Base-by-base conservation (phyloP, 1,140 invertebrate species). In the Anagrus nilaparvatae region DNA sequence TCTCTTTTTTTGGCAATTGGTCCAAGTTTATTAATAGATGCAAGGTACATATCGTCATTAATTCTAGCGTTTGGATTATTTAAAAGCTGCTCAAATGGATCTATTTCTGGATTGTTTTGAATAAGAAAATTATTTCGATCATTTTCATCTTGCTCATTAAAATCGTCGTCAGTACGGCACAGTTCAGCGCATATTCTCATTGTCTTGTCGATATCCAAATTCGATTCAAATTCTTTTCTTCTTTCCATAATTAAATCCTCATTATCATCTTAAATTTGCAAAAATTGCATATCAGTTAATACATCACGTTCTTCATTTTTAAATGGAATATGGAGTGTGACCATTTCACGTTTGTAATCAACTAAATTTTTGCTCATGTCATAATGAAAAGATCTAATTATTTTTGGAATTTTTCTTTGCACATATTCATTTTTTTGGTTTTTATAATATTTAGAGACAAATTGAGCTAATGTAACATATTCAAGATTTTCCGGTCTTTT, bases 341-440 rank as follows among this genome's bases (percentile, higher is more conserved):
- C 51, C 51, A 57, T 55, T 47, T 61, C 58, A 30, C 55, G 30
- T 47, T 43, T 59, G 44, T 59, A 63, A 33, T 60, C 52, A 14
- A 23, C 24, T 6, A 47, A 45, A 39, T 61, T 44, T 13, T 46
- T 7, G 16, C 18, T 48, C 33, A 59, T 58, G 43, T 62, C 55
- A 41, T 54, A 62, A 49, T 59, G 58, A 12, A 52, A 25, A 34
- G 53, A 64, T 19, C 54, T 30, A 29, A 62, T 62, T 8, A 62
- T 28, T 40, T 32, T 40, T 38, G 53, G 43, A 9, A 40, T 20
- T 27, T 53, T 40, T 50, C 50, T 39, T 43, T 38, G 34, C 9
- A 27, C 34, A 31, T 44, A 37, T 35, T 47, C 12, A 53, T 55
- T 53, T 54, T 47, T 48, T 21, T 21, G 39, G 31, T 45, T 48